Percentiles rank a stretch among this genome's conserved stretches.
Conservation (phyloP, 1,140 invertebrate species). For the Lepidotrigona ventralis region DNA sequence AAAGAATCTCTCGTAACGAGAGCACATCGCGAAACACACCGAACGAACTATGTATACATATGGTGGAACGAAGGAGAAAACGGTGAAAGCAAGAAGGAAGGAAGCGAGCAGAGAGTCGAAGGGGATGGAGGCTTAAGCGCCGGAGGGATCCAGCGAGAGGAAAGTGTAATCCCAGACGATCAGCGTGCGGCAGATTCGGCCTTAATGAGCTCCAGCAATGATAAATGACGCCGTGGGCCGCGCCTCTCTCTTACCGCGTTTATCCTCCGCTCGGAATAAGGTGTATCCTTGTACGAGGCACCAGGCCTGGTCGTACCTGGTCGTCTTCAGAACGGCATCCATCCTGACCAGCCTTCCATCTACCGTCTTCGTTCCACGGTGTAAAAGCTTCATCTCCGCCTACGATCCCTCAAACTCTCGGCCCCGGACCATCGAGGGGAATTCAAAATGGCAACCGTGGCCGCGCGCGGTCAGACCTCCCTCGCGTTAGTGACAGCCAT, state of each 20-base stretch:
- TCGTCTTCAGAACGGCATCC: slow-evolving; percentile 59
- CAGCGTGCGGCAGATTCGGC: slow-evolving; percentile 76
- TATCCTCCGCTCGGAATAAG: slow-evolving; percentile 70
- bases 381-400: slow-evolving; percentile 78
- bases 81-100: slow-evolving; percentile 38
- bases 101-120: slow-evolving; percentile 26
- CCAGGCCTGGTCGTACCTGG: slow-evolving; percentile 8
- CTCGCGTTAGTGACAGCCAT: slow-evolving; percentile 73
- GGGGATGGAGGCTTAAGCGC: slow-evolving; percentile 66
- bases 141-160: slow-evolving; percentile 62
- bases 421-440: slow-evolving; percentile 68
- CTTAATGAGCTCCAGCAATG: slow-evolving; percentile 78
- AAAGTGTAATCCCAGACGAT: slow-evolving; percentile 77
- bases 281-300: slow-evolving; percentile 68
- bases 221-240: slow-evolving; percentile 76
- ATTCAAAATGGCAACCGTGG: slow-evolving; percentile 78
- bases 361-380: slow-evolving; percentile 67
- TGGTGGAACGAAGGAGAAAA: slow-evolving; percentile 7
- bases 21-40: slow-evolving; percentile 25
- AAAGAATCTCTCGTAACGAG: slow-evolving; percentile 43
- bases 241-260: slow-evolving; percentile 68
- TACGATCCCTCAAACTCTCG: slow-evolving; percentile 79
- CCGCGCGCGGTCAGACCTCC: slow-evolving; percentile 51
- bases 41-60: background rate
- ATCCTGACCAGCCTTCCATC: slow-evolving; percentile 67